Evolutionary conservation across 1,140 invertebrate genomes (phyloP).

Genomic region (Temnothorax nylanderi): DNA sequence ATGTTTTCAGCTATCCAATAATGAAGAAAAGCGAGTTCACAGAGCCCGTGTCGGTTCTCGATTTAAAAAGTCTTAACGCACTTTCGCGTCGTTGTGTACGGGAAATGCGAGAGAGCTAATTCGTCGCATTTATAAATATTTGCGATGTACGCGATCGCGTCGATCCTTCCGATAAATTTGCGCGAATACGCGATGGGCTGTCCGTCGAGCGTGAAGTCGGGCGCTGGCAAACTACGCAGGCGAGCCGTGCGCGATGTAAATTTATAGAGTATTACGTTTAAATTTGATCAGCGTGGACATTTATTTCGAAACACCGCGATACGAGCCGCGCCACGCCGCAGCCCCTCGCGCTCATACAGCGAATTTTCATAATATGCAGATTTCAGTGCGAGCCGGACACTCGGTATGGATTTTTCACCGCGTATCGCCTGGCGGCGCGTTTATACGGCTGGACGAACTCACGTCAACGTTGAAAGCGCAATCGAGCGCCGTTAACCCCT

Average conservation of each 20-base stretch:
- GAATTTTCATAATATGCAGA: constrained; percentile 62
- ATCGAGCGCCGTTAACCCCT: constrained; percentile 29
- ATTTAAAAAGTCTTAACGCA: constrained; percentile 14
- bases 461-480: constrained; percentile 55
- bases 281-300: constrained; percentile 58
- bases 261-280: constrained; percentile 59
- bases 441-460: constrained; percentile 47
- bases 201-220: constrained; percentile 51
- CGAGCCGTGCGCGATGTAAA: constrained; percentile 47
- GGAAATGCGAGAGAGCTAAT: constrained; percentile 25
- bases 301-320: constrained; percentile 56
- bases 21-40: not conserved
- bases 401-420: constrained; percentile 56
- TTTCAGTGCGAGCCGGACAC: constrained; percentile 51
- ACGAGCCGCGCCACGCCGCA: constrained; percentile 5
- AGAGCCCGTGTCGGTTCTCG: not conserved
- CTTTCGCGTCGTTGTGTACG: not conserved
- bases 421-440: constrained; percentile 54
- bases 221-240: constrained; percentile 37
- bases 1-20: not conserved
- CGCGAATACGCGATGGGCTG: constrained; percentile 31
- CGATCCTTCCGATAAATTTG: constrained; percentile 55
- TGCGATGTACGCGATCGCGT: constrained; percentile 45
- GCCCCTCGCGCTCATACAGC: constrained; percentile 32
- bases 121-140: constrained; percentile 59